Percentiles rank a stretch among this genome's conserved stretches.
Evolutionary conservation across 2,888 invertebrate genomes (phyloP).

Genomic region (Luperina testacea): DNA sequence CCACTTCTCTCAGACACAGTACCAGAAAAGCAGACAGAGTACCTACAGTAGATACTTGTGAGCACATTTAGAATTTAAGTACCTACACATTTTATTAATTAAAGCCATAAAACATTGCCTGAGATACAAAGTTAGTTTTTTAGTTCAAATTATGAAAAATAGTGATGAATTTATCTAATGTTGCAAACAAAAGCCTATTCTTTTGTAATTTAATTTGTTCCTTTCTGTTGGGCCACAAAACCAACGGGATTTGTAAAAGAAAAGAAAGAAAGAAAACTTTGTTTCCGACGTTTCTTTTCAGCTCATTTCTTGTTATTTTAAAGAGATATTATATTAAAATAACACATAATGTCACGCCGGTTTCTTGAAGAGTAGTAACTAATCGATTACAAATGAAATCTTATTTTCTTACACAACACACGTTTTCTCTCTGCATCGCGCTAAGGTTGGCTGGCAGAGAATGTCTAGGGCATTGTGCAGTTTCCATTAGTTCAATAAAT

Average conservation of each 20-base stretch:
- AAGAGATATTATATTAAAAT: too few relatives aligned
- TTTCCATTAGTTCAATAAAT: not conserved
- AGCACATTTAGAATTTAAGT: not conserved
- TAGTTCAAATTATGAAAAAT: constrained; percentile 22
- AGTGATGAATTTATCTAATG: constrained; percentile 46
- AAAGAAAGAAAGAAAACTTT: not conserved
- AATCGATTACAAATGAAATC: not conserved
- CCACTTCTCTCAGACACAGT: not conserved
- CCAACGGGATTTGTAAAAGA: not conserved
- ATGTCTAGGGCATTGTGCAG: not conserved
- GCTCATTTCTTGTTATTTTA: too few relatives aligned
- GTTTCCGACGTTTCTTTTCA: not conserved
- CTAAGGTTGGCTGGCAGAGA: not conserved
- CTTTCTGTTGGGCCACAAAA: constrained; percentile 26
- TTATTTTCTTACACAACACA: not conserved
- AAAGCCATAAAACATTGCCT: not conserved
- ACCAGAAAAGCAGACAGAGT: not conserved
- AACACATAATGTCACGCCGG: not conserved
- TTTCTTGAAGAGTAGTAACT: not conserved
- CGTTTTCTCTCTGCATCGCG: not conserved
- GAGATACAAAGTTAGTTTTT: not conserved
- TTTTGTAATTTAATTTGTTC: constrained; percentile 45
- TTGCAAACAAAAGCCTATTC: constrained; percentile 44
- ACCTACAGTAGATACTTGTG: not conserved
- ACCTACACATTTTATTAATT: not conserved